phyloP scores from a whole-genome alignment of 1,140 invertebrate genomes.

The Ephestia elutella region DNA sequence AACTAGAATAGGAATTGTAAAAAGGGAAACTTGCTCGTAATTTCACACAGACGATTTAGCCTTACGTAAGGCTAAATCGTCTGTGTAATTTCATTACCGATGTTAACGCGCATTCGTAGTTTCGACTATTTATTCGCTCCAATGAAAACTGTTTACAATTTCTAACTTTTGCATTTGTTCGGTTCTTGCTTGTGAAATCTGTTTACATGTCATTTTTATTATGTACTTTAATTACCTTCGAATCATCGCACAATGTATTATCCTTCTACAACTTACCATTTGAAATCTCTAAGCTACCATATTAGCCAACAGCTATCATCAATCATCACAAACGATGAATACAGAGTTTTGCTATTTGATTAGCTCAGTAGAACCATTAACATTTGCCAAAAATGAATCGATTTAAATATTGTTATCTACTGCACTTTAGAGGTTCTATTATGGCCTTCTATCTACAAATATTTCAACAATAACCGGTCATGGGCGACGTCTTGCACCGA shows the following conservation, averaged over 20 bases:
- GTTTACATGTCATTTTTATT: background rate
- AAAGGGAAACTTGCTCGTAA: constrained; percentile 4
- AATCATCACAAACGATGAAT: background rate
- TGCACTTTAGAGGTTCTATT: constrained; percentile 11
- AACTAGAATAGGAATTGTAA: background rate
- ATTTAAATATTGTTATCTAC: background rate
- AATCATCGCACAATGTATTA: no score
- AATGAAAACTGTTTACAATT: constrained; percentile 19
- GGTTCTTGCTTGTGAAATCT: background rate
- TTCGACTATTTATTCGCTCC: constrained; percentile 16
- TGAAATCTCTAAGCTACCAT: no score
- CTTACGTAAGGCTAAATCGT: no score
- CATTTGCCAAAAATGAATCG: background rate
- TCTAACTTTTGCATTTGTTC: constrained; percentile 16
- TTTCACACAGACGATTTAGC: no score
- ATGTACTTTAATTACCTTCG: no score
- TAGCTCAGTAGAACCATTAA: background rate
- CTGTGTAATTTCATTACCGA: constrained; percentile 9
- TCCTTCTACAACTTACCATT: no score
- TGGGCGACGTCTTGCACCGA: constrained; percentile 16
- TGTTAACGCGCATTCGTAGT: background rate
- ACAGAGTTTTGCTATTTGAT: background rate
- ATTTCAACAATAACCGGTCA: constrained; percentile 24
- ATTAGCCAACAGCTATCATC: background rate
- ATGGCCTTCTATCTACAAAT: constrained; percentile 15